Evolutionary conservation across 2,797 vertebrate genomes (phyloP), one percentile per base, ranked within the genome.

Genomic region (Ibycter americanus): DNA sequence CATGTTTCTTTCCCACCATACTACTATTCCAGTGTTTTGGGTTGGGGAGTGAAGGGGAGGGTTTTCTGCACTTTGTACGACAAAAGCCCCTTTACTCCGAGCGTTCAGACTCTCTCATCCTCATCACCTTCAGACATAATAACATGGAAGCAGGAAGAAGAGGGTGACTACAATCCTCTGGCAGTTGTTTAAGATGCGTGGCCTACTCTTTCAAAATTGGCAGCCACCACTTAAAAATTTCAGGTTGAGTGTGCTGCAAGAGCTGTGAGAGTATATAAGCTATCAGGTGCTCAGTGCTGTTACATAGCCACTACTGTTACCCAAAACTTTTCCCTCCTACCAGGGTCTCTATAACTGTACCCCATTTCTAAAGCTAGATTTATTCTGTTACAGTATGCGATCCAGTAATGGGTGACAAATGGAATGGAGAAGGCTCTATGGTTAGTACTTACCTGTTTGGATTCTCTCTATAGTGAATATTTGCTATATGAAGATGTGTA

Each of bases 371-470:
- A 98, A 91, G 23, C 58, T 58, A 4, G 1, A 2, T 67, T 93
- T 93, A 10, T 92, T 90, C 88, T 94, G 5, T 98, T 96, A 4
- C 98, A 99, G 99, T 99, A 32, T 99, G 99, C 61, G 99, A 99
- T 97, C 99, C 99, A 2, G 99, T 99, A 96, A 99, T 99, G 82
- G 99, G 99, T 17, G 99, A 99, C 98, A 99, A 98, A 56, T 96
- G 98, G 98, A 97, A 98, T 8, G 98, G 98, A 34, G 98, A 99
- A 90, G 99, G 99, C 94, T 99, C 98, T 32, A 99, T 99, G 99
- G 99, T 99, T 72, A 96, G 98, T 97, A 59, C 20, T 31, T 49
- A 12, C 1, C 23, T 47, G 7, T n/a, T 87, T 67, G 34, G 13
- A 51, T 83, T 87, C n/a, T 86, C 38, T 91, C 31, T 54, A 32